Base-by-base conservation (phyloP, 1,140 invertebrate genomes). In the Homarus americanus region DNA sequence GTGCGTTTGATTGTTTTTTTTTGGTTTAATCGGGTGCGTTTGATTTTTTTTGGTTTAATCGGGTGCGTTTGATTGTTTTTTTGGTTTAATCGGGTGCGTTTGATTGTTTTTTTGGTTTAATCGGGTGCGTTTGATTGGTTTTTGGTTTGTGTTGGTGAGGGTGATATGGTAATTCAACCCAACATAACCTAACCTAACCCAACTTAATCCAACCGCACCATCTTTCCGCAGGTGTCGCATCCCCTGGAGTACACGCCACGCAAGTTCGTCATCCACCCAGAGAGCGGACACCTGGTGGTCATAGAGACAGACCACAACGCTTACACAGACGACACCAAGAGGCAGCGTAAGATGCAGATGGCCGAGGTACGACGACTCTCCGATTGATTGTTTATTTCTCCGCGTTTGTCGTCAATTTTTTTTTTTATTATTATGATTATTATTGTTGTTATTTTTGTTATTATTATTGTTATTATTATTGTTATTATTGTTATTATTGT, bases 271-370 rank as follows among this genome's bases (percentile, higher is more conserved):
- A 97, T 99, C 78, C 98, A 99, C 94, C 96, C 96, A 12, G 98
- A 99, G 92, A 97, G 97, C n/a, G 97, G 97, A n/a, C 97, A 98
- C 93, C 95, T 99, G 53, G 95, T 99, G 53, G 96, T 99, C 28
- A 96, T 99, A 79, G 99, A 99, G 94, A 99, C 99, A 12, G 99
- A 99, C 94, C 99, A 99, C 93, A 99, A 99, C 94, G 97, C 99
- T 0, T 99, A 99, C 93, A 99, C 99, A 0, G 98, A 99, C 93
- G 97, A 98, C 92, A 99, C 98, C 5, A 99, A 99, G 94, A 97
- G 97, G 93, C 97, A 98, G 93, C 95, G 98, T 92, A 96, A 98
- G 94, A 95, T 96, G 93, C 96, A 97, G 93, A 96, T 97, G 95
- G 96, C 96, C 49, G 95, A 96, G 94, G 96, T 96, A 93, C 85